Conservation (phyloP, 2,797 vertebrate genomes). For the Hozukius guyotensis region DNA sequence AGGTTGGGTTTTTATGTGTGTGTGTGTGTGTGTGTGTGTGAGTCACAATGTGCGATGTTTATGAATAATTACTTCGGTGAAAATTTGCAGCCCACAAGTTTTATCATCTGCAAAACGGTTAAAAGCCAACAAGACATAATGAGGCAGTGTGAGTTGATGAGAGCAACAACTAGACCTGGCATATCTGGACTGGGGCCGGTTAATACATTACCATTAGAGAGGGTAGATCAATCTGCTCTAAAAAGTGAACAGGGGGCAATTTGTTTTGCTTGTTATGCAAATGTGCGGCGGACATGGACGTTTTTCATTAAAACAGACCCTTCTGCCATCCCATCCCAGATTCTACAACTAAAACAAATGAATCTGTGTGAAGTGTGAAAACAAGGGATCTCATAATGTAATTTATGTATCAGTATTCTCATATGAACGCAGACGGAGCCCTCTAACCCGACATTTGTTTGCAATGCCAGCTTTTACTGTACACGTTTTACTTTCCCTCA, state of each 20-base stretch:
- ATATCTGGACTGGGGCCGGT: constrained; percentile 35
- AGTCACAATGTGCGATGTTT: constrained; percentile 5
- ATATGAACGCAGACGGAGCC: background rate
- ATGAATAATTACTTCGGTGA: background rate
- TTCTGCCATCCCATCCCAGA: background rate
- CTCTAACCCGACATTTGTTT: background rate
- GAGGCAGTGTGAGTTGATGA: constrained; percentile 24
- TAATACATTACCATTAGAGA: constrained; percentile 57
- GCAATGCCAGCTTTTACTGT: background rate
- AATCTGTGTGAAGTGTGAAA: background rate
- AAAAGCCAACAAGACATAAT: constrained; percentile 25
- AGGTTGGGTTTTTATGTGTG: background rate
- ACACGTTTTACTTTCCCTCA: background rate
- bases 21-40: background rate
- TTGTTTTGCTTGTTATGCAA: constrained; percentile 71
- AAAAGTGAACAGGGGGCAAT: constrained; percentile 41
- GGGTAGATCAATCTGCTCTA: constrained; percentile 44
- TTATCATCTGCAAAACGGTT: constrained; percentile 8
- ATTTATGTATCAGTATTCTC: background rate
- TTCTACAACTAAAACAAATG: background rate
- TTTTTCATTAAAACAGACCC: background rate
- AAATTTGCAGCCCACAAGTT: constrained; percentile 7
- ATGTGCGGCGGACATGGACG: constrained; percentile 29
- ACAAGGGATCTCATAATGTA: background rate
- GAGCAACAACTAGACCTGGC: constrained; percentile 36